phyloP scores from a whole-genome alignment of 2,113 vertebrate species.

The Dolichotis patagonum region DNA sequence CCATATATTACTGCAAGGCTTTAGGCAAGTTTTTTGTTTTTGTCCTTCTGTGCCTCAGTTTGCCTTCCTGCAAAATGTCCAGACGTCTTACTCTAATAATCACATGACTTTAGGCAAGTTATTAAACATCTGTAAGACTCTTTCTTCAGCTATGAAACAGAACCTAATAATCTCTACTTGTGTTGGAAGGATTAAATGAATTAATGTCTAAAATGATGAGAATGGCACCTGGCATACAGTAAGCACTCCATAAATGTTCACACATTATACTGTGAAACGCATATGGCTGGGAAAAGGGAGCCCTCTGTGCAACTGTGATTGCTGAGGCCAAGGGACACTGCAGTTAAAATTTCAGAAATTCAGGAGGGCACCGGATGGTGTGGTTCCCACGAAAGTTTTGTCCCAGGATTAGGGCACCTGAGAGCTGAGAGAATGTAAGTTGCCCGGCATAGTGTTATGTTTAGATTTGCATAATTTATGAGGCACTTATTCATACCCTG shows the following conservation, averaged over 20 bases:
- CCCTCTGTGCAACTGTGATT: not conserved
- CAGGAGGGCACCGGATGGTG: not conserved
- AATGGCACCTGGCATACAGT: not conserved
- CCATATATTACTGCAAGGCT: not conserved
- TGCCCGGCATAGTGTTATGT: conserved; percentile 51
- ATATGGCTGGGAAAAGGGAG: not conserved
- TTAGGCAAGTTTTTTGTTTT: not conserved
- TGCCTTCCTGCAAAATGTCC: conserved; percentile 8
- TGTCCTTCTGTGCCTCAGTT: conserved; percentile 19
- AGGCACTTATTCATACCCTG: conserved; percentile 68
- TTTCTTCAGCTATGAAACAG: not conserved
- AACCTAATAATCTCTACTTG: not conserved
- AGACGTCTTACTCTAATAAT: not conserved
- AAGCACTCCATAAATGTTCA: not conserved
- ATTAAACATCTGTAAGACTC: not conserved
- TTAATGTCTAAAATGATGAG: not conserved
- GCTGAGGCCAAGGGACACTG: conserved; percentile 9
- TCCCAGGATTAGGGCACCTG: conserved; percentile 35
- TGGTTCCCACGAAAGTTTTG: conserved; percentile 64
- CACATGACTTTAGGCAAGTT: not conserved
- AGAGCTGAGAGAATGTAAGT: conserved; percentile 75
- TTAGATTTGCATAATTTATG: conserved; percentile 78
- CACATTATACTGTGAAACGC: not conserved
- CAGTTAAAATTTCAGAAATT: conserved; percentile 40
- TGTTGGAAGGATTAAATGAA: not conserved